These are phyloP conservation scores for Hypomecis atomaria DNA, from an alignment of 2,888 invertebrate genomes.

Conservation along the genomic window DNA sequence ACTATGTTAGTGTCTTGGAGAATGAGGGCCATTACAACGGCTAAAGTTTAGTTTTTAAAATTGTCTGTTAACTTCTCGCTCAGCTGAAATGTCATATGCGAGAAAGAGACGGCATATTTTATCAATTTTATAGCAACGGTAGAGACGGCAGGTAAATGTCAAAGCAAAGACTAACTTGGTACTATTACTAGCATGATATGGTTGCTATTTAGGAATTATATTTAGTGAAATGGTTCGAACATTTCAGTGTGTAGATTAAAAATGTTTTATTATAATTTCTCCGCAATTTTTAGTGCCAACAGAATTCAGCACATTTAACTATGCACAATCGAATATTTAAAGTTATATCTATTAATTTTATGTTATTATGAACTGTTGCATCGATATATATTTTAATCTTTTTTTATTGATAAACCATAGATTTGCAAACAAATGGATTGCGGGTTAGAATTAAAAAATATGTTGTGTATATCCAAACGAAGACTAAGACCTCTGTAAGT, in stretches of 20 bases:
- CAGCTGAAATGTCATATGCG: no score
- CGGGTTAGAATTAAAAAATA: no score
- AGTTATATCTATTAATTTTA: conserved; percentile 77
- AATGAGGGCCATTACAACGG: conserved; percentile 5
- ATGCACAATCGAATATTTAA: conserved; percentile 70
- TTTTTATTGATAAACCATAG: conserved; percentile 49
- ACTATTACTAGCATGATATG: conserved; percentile 67
- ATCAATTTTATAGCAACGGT: no score
- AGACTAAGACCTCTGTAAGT: no score
- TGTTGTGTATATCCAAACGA: no score
- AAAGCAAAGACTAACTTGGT: conserved; percentile 66
- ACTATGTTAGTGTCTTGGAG: conserved; percentile 49
- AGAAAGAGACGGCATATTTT: no score
- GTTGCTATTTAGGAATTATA: conserved; percentile 53
- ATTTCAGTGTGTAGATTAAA: conserved; percentile 9
- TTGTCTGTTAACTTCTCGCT: no score
- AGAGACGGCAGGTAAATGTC: conserved; percentile 47
- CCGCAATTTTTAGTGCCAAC: conserved; percentile 58
- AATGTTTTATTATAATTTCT: conserved; percentile 5
- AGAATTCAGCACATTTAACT: conserved; percentile 64
- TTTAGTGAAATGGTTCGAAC: conserved; percentile 42
- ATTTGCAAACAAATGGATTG: neutral
- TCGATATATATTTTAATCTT: conserved; percentile 75
- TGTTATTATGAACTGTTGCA: conserved; percentile 73
- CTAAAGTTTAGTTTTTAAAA: no score